Conservation (phyloP, 2,113 vertebrate genomes). For the Amblyornis subalaris region DNA sequence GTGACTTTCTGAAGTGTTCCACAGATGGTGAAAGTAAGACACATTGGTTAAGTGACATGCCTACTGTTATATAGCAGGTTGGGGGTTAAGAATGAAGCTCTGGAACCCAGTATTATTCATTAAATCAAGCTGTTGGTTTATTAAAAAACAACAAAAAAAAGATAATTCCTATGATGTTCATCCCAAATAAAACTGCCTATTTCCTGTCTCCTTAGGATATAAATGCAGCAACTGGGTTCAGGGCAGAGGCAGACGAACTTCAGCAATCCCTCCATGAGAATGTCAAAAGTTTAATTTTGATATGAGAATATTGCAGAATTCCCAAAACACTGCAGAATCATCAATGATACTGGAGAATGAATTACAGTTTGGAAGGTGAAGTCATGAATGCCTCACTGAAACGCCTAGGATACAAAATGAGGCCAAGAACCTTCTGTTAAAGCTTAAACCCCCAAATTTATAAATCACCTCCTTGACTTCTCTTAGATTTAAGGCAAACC, state of each 20-base stretch:
- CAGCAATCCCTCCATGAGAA: not conserved
- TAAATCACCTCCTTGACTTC: not conserved
- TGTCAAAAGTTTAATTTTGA: not conserved
- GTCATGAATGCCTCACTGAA: not conserved
- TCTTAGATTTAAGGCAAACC: not conserved
- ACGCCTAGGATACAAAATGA: not conserved
- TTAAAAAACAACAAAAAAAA: not conserved
- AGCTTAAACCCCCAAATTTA: not conserved
- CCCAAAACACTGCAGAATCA: not conserved
- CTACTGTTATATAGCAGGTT: not conserved
- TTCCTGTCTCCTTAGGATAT: not conserved
- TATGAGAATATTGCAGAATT: not conserved
- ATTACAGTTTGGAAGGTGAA: not conserved
- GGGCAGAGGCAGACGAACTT: not conserved
- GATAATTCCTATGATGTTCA: not conserved
- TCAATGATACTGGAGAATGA: not conserved
- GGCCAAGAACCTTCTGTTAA: not conserved
- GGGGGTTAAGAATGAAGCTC: not conserved
- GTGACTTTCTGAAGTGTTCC: not conserved
- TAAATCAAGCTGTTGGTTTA: not conserved
- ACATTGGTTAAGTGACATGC: not conserved
- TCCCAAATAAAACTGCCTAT: not conserved
- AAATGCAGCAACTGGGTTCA: not conserved
- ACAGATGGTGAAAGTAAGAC: conserved; percentile 52
- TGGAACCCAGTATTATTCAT: not conserved